phyloP scores from a whole-genome alignment of 2,888 invertebrate genomes.

The Parnassius apollo region DNA sequence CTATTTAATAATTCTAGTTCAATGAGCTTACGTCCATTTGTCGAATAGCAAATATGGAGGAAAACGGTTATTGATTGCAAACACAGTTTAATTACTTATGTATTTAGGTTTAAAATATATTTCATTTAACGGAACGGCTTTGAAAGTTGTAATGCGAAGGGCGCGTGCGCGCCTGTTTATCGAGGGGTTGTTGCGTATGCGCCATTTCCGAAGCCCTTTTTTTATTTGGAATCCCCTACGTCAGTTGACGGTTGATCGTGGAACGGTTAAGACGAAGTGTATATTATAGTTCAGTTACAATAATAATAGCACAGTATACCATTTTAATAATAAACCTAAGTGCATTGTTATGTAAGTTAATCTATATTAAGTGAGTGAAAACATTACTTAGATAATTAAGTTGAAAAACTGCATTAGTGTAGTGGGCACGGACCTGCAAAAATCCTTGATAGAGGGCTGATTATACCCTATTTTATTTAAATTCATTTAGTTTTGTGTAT shows the following conservation, averaged over 20 bases:
- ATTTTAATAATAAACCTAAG: not conserved
- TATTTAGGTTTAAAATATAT: slow-evolving; percentile 32
- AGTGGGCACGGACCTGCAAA: too few species aligned
- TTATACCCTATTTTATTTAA: not conserved
- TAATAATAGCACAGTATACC: not conserved
- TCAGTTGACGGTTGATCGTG: slow-evolving; percentile 68
- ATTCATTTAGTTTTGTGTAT: slow-evolving; percentile 4
- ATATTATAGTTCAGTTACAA: slow-evolving; percentile 3
- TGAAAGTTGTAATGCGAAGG: slow-evolving; percentile 36
- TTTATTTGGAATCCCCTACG: slow-evolving; percentile 46
- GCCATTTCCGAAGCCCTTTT: slow-evolving; percentile 62
- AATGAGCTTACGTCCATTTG: not conserved
- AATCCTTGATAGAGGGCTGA: not conserved
- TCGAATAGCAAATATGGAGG: not conserved
- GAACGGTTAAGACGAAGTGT: slow-evolving; percentile 40
- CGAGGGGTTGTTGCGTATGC: slow-evolving; percentile 71
- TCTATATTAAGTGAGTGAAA: not conserved
- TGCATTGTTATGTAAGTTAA: not conserved
- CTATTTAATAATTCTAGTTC: not conserved
- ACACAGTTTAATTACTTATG: not conserved
- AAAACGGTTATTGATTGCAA: slow-evolving; percentile 12
- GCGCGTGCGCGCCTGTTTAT: slow-evolving; percentile 61
- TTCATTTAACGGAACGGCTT: slow-evolving; percentile 4
- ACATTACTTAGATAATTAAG: not conserved
- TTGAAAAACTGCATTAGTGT: not conserved